phyloP scores from a whole-genome alignment of 2,888 invertebrate genomes.

The Eupithecia pulchellata region DNA sequence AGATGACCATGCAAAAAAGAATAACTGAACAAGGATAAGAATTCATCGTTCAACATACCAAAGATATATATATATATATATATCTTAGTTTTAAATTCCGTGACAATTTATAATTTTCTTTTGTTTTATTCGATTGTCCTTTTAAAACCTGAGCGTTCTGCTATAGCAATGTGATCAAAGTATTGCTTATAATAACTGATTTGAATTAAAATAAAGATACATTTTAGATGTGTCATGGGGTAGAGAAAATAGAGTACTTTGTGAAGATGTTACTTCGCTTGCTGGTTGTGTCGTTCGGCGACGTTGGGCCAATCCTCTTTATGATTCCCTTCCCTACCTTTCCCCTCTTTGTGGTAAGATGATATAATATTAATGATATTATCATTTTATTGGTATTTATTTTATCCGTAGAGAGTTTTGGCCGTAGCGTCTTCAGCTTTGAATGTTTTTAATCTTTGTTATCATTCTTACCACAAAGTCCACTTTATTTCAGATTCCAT shows the following conservation, averaged over 20 bases:
- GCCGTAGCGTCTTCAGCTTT: constrained; percentile 66
- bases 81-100: background rate
- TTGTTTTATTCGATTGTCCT: background rate
- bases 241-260: background rate
- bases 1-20: background rate
- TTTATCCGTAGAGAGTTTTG: constrained; percentile 78
- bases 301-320: constrained; percentile 82
- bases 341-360: constrained; percentile 44
- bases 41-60: background rate
- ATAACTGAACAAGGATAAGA: background rate
- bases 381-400: constrained; percentile 1
- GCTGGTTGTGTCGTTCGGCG: constrained; percentile 63
- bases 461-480: constrained; percentile 41
- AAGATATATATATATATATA: background rate
- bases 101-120: background rate
- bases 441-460: constrained; percentile 27
- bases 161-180: background rate
- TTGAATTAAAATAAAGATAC: background rate
- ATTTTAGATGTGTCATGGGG: background rate
- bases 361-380: constrained; percentile 24
- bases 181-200: background rate
- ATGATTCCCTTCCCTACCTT: constrained; percentile 64
- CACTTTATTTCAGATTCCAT: background rate
- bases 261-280: constrained; percentile 66
- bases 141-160: background rate